Evolutionary conservation across 2,888 invertebrate species (phyloP), one percentile per base, ranked within the genome.

Genomic region (Digitonthophagus gazella): DNA sequence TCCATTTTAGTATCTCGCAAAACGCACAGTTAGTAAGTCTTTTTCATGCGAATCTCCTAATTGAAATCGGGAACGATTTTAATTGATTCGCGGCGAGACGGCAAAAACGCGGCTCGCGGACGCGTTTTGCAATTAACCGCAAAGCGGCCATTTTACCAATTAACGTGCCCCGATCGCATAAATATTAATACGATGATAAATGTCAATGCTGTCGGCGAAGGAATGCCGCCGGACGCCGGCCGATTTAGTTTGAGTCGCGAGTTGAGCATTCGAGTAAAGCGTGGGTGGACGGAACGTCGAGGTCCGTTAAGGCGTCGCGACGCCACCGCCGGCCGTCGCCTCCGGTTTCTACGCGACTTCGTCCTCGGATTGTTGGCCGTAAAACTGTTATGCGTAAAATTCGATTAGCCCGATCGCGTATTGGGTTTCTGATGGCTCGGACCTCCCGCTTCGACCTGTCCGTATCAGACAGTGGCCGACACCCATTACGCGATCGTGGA

Each of bases 351-450:
- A 14, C 4, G 5, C 57, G 57, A 16, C 57, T 1, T n/a, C 6
- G 28, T 44, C 28, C 19, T 18, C 61, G 18, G 61, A 61, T 61
- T 18, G 16, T 61, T 61, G 61, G 20, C 61, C 61, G 20, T 20
- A 14, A 44, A 61, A 61, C 61, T 61, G 61, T 61, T 61, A 61
- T 61, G 61, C 61, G 61, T 61, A 61, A 61, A 61, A 61, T 61
- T 61, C 61, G 61, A 61, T 61, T 61, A 61, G 20, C n/a, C 18
- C 20, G 20, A 16, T 20, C 20, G n/a, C 19, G 61, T 61, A 61
- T 61, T 61, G 18, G 20, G 19, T 61, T 61, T 61, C 61, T 19
- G 61, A 61, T 20, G 61, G 16, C n/a, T n/a, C n/a, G 19, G 61
- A 61, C 61, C 61, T 61, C 61, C 61, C 61, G 20, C 61, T n/a